A percentile compares a stretch with the other conserved stretches of the same genome.
These are phyloP conservation scores for Scortum barcoo DNA, from an alignment of 2,113 vertebrate genomes.

Conservation along the genomic window DNA sequence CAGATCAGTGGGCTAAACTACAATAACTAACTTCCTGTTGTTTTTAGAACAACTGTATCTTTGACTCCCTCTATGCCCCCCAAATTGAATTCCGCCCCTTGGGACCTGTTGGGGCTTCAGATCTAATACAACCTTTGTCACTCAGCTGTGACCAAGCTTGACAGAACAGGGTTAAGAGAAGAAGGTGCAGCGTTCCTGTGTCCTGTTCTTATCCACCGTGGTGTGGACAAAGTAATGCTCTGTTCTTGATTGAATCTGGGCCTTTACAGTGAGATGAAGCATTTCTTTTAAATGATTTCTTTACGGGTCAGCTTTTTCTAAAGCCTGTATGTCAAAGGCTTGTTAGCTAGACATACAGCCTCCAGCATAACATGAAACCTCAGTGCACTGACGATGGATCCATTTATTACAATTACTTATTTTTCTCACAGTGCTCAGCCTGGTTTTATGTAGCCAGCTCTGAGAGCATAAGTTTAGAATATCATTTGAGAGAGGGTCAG, in stretches of 20 bases:
- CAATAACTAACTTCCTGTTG: too few species aligned
- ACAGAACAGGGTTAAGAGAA: background rate
- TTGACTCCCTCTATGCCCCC: too few species aligned
- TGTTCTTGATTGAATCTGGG: background rate
- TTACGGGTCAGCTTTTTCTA: background rate
- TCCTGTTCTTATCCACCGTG: background rate
- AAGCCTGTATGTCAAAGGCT: background rate
- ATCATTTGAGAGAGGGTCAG: too few species aligned
- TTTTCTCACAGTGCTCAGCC: background rate
- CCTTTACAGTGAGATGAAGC: background rate
- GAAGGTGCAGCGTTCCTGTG: background rate
- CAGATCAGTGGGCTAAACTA: too few species aligned
- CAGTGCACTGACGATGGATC: background rate
- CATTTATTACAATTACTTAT: background rate
- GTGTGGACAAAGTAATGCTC: background rate
- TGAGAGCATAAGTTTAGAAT: too few species aligned
- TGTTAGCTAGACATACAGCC: conserved; percentile 4
- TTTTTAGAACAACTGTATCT: too few species aligned
- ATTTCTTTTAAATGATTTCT: background rate
- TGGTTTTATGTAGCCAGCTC: too few species aligned
- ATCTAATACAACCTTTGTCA: background rate
- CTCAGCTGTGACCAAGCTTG: background rate
- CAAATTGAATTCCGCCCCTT: too few species aligned
- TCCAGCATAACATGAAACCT: conserved; percentile 8
- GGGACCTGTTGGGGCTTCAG: background rate